These are phyloP conservation scores for Caenorhabditis afra DNA, from an alignment of 2,888 invertebrate species.

Conservation along the genomic window DNA sequence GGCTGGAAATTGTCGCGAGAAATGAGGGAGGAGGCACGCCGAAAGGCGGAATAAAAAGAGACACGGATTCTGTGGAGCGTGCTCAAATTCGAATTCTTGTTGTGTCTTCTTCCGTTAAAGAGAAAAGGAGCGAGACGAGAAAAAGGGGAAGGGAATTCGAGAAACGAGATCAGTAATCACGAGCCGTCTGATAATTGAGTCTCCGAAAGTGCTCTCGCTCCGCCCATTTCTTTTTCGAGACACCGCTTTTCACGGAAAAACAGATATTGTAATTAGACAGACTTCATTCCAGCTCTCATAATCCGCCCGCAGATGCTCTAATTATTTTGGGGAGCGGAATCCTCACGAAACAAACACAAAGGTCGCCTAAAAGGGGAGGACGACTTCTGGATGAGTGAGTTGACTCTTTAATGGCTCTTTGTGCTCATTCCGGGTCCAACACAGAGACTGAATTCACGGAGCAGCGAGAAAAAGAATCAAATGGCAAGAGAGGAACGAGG, in stretches of 20 bases:
- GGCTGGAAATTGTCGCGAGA: conserved; percentile 46
- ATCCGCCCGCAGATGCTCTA: conserved; percentile 13
- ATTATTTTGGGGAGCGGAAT: conserved; percentile 24
- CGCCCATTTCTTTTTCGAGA: not conserved
- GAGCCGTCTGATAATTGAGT: not conserved
- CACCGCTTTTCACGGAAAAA: not conserved
- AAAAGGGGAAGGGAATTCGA: not conserved
- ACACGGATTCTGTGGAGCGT: conserved; percentile 48
- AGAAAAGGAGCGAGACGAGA: not conserved
- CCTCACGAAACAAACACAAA: conserved; percentile 31
- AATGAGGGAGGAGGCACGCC: not conserved
- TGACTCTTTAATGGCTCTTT: conserved; percentile 37
- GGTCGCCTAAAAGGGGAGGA: conserved; percentile 10
- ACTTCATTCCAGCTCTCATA: not conserved
- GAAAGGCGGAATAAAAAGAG: not conserved
- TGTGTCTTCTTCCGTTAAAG: conserved; percentile 22
- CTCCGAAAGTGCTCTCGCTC: no score
- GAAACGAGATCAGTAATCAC: not conserved
- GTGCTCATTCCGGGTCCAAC: conserved; percentile 25
- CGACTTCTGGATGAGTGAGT: conserved; percentile 45
- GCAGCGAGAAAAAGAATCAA: not conserved
- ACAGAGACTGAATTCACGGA: not conserved
- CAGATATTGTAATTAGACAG: not conserved
- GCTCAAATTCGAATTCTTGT: conserved; percentile 50
- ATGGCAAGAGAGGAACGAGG: conserved; percentile 30